A percentile compares a stretch with the other conserved stretches of the same genome.
Evolutionary conservation across 2,888 invertebrate species (phyloP).

Genomic region (Neoaliturus tenellus): DNA sequence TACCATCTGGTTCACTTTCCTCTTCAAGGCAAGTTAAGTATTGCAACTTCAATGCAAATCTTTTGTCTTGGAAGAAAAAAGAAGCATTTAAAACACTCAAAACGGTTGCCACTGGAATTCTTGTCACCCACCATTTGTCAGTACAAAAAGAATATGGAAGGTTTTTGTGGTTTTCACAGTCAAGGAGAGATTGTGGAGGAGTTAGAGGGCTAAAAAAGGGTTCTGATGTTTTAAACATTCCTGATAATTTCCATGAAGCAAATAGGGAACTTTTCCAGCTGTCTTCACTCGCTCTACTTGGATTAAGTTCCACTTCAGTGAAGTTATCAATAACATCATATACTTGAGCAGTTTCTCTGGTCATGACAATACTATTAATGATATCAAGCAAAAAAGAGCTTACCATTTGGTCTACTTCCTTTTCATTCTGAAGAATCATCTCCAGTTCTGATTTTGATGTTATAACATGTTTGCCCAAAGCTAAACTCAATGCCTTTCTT

Average conservation of each 20-base stretch:
- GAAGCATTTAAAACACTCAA: conserved; percentile 28
- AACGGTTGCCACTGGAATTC: not conserved
- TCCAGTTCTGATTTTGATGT: conserved; percentile 12
- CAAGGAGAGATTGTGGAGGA: not conserved
- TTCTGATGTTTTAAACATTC: not conserved
- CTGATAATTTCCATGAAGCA: not conserved
- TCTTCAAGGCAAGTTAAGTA: conserved; percentile 24
- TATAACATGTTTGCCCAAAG: conserved; percentile 19
- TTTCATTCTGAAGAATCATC: not conserved
- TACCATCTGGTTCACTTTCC: not conserved
- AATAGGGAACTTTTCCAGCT: not conserved
- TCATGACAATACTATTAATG: not conserved
- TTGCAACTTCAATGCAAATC: not conserved
- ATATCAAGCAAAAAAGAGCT: not conserved
- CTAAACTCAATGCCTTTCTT: conserved; percentile 80
- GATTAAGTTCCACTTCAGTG: not conserved
- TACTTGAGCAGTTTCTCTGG: not conserved
- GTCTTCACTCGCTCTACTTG: too few species aligned
- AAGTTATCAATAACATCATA: not conserved
- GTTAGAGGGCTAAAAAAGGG: not conserved
- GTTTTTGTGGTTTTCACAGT: not conserved
- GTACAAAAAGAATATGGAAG: too few species aligned
- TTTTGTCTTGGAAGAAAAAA: conserved; percentile 26
- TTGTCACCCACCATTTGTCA: not conserved
- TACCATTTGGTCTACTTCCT: not conserved